Evolutionary conservation across 1,140 invertebrate genomes (phyloP).

Genomic region (Calliphora vicina): DNA sequence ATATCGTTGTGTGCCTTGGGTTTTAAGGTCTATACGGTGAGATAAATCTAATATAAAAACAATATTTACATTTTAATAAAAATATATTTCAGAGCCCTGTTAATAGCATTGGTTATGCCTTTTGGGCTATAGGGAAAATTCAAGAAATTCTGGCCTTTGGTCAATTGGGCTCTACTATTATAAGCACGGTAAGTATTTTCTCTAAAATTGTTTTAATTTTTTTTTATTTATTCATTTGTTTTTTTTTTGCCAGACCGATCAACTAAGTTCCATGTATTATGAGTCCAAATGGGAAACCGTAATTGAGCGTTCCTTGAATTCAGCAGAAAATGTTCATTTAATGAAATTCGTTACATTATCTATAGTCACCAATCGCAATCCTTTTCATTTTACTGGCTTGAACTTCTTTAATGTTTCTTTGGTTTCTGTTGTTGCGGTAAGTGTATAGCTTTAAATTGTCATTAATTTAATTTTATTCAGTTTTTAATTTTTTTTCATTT

Average conservation of each 20-base stretch:
- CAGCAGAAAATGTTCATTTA: conserved; percentile 21
- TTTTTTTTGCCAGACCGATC: conserved; percentile 20
- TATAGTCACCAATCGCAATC: conserved; percentile 27
- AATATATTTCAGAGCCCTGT: conserved; percentile 28
- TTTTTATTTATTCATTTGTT: background rate
- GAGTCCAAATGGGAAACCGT: conserved; percentile 35
- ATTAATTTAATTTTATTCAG: background rate
- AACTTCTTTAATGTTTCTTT: conserved; percentile 39
- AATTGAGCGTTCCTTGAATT: conserved; percentile 6
- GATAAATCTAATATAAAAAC: background rate
- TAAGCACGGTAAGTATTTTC: conserved; percentile 21
- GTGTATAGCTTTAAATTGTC: background rate
- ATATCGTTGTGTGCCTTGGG: conserved; percentile 48
- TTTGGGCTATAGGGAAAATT: conserved; percentile 36
- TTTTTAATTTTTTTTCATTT: background rate
- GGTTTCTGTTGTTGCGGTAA: conserved; percentile 24
- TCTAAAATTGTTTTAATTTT: background rate
- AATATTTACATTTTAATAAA: background rate
- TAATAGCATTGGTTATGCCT: conserved; percentile 28
- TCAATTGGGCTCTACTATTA: conserved; percentile 11
- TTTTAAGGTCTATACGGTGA: conserved; percentile 55
- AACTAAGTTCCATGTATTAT: conserved; percentile 37
- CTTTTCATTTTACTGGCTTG: conserved; percentile 36
- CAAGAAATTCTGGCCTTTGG: conserved; percentile 35
- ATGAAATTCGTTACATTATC: conserved; percentile 32